Base-by-base conservation (phyloP, 2,888 invertebrate species). In the Lomographa bimaculata region DNA sequence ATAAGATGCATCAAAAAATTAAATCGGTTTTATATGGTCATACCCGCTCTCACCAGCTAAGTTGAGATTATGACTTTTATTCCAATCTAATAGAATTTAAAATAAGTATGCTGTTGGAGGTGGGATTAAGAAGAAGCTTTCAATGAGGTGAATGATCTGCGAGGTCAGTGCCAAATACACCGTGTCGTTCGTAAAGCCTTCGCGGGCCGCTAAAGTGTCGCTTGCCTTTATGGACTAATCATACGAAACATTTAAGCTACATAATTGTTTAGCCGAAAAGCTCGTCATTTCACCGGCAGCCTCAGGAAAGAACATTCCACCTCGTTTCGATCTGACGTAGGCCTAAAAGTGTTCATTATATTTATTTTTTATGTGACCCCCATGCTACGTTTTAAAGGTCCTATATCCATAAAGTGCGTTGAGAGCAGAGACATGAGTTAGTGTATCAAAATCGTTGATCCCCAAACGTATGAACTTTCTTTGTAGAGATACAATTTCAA, bases 151-250 rank as follows among this genome's bases (percentile, higher is more conserved):
- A 75, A 71, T 65, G 84, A 82, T 66, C 83, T 59, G 61, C 50
- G 80, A 73, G 86, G 83, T 86, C 86, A 85, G 85, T 86, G 86
- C 84, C 86, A 80, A 87, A 86, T 83, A 48, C 73, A 68, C 67
- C 72, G 57, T 64, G 27, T 10, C 27, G 10, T 27, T 27, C 65
- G 63, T 71, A 73, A 64, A 74, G 75, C 71, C 78, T 75, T 74
- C 67, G 57, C 46, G 67, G 69, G 67, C 57, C 57, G 37, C 71
- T 82, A 81, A 85, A 69, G 79, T 75, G 77, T 54, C 64, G 80
- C 81, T 70, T 60, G 45, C 25, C 9, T 25, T 48, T 47, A 47
- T 57, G 48, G 33, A 36, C 45, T 53, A 55, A 50, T 51, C 43
- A 37, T 49, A 43, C 26, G 43, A 47, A 50, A 48, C 27, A 30